Evolutionary conservation across 2,797 vertebrate species (phyloP).

Genomic region (Microchirus variegatus): DNA sequence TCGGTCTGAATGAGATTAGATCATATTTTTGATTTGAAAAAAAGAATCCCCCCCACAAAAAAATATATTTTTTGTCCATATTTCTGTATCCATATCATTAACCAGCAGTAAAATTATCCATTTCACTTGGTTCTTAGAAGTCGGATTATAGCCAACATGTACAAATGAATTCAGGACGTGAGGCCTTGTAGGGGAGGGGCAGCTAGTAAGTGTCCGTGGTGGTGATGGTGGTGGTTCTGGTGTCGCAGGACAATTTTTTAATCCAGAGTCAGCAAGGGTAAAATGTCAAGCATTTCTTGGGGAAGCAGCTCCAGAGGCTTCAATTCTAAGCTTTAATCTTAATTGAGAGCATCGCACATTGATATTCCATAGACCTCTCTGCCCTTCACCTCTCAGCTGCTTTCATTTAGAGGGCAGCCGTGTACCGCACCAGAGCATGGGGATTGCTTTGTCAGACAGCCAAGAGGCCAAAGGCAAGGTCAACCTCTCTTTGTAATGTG

Average conservation of each 20-base stretch:
- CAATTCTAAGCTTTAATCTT: conserved; percentile 82
- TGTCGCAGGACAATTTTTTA: conserved; percentile 57
- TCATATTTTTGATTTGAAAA: conserved; percentile 5
- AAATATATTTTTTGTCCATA: conserved; percentile 81
- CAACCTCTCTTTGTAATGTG: conserved; percentile 72
- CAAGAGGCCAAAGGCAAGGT: conserved; percentile 84
- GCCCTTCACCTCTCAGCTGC: conserved; percentile 82
- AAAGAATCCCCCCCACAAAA: conserved; percentile 34
- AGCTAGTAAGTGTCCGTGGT: conserved; percentile 62
- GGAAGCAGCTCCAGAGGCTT: conserved; percentile 78
- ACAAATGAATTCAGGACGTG: conserved; percentile 64
- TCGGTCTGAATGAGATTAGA: conserved; percentile 29
- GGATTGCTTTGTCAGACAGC: conserved; percentile 83
- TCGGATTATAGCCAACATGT: conserved; percentile 76
- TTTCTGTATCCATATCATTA: conserved; percentile 82
- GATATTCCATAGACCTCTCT: conserved; percentile 83
- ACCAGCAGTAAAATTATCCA: conserved; percentile 80
- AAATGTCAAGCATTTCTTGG: conserved; percentile 82
- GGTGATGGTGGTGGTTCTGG: conserved; percentile 49
- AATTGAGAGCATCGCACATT: conserved; percentile 83
- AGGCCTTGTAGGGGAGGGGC: conserved; percentile 53
- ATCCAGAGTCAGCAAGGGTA: conserved; percentile 82
- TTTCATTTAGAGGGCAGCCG: conserved; percentile 82
- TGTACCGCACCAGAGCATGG: conserved; percentile 73
- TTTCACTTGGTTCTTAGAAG: conserved; percentile 81